Percentiles rank a stretch among this genome's conserved stretches.
Conservation (phyloP, 1,140 invertebrate genomes). For the Penaeus vannamei region DNA sequence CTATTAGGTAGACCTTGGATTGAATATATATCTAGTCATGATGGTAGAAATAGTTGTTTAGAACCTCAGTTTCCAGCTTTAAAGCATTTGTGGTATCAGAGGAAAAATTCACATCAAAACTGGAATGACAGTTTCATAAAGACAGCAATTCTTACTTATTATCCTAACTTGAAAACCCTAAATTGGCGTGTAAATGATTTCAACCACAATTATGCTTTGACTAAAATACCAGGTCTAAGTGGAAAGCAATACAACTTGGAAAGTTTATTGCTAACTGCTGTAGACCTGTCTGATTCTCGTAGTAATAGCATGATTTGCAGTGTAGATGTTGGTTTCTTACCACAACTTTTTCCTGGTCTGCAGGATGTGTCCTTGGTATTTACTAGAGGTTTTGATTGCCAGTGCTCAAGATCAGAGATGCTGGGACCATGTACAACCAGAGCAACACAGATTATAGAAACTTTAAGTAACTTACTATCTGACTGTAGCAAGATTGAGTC, state of each 20-base stretch:
- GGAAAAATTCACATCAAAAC: conserved; percentile 53
- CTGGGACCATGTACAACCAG: conserved; percentile 49
- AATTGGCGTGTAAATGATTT: conserved; percentile 63
- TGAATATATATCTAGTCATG: conserved; percentile 63
- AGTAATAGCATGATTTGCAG: conserved; percentile 55
- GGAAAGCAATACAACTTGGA: conserved; percentile 61
- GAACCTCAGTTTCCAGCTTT: conserved; percentile 59
- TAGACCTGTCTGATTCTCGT: conserved; percentile 47
- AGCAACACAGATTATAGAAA: conserved; percentile 57
- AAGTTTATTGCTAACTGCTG: conserved; percentile 47
- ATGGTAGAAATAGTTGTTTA: conserved; percentile 59
- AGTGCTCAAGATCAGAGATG: conserved; percentile 55
- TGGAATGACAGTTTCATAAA: conserved; percentile 63
- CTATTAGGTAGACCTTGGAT: conserved; percentile 56
- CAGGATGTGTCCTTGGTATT: conserved; percentile 59
- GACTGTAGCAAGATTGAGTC: conserved; percentile 58
- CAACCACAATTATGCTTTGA: conserved; percentile 59
- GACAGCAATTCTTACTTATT: conserved; percentile 61
- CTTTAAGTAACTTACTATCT: conserved; percentile 46
- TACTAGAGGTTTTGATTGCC: conserved; percentile 52
- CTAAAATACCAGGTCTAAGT: conserved; percentile 58
- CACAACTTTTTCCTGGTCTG: conserved; percentile 55
- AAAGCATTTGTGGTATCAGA: conserved; percentile 59
- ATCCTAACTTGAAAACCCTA: conserved; percentile 53
- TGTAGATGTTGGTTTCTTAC: conserved; percentile 53